Base-by-base conservation (phyloP, 2,888 invertebrate species). In the Drosophila picticornis region DNA sequence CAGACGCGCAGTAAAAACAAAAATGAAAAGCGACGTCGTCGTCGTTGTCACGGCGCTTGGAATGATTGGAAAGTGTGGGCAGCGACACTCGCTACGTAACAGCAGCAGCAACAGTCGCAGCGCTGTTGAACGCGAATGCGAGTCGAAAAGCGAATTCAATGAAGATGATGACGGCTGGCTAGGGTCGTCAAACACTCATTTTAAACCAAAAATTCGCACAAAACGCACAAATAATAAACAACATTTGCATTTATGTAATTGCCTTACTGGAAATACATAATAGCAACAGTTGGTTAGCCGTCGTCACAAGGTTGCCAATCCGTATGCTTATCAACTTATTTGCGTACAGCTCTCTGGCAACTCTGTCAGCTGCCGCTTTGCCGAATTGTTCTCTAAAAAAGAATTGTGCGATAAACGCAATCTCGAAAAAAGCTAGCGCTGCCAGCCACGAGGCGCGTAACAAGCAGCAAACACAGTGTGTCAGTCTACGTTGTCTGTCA, bases 11-110 rank as follows among this genome's bases (percentile, higher is more conserved):
- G 55, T 25, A 43, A 16, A 58, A 29, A 71, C 60, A n/a, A 51
- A 65, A 72, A 55, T n/a, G 60, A 55, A 65, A 60, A 43, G 46
- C 66, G 66, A 56, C 25, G 65, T 51, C 46, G 70, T 38, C 52
- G 65, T 43, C 51, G 52, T 25, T 32, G 38, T 31, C 38, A 29
- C 40, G 19, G 65, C 60, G 25, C 59, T 80, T 79, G 78, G 81
- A 81, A 82, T 67, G 77, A 67, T 72, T 75, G 77, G 80, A 72
- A 82, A 77, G 79, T 56, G 64, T 53, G 36, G 63, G 79, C 60
- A 78, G 79, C 78, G 70, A 53, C 64, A 76, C 65, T 70, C 50
- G 55, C 75, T 72, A 87, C 85, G 86, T 90, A 85, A 90, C 81
- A 83, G 62, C 82, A 32, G 68, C 83, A 11, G 43, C 43, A n/a